These are phyloP conservation scores for Rhinoraja longicauda DNA, from an alignment of 2,797 vertebrate genomes.

Conservation along the genomic window DNA sequence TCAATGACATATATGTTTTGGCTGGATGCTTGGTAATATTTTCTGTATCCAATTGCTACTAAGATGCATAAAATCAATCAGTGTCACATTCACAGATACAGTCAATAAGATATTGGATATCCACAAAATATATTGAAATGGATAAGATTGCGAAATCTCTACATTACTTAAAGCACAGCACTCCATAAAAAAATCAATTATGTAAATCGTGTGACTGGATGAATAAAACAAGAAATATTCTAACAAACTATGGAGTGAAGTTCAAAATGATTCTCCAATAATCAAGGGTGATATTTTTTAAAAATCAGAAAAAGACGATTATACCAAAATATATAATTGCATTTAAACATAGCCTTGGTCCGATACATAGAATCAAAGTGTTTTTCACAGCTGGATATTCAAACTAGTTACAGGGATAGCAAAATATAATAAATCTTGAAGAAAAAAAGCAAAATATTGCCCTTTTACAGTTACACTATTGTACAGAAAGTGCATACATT, in stretches of 20 bases:
- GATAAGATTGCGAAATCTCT: too few relatives aligned
- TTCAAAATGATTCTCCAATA: neutral
- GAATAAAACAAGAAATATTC: too few relatives aligned
- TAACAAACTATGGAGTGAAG: too few relatives aligned
- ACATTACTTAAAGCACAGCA: too few relatives aligned
- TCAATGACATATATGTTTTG: neutral
- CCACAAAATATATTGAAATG: too few relatives aligned
- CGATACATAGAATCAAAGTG: neutral
- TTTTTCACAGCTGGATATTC: neutral
- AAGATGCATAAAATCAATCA: neutral
- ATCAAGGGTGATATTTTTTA: neutral
- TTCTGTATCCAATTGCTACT: neutral
- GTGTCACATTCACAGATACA: too few relatives aligned
- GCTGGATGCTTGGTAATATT: neutral
- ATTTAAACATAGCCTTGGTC: too few relatives aligned
- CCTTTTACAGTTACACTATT: neutral
- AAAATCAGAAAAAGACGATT: neutral
- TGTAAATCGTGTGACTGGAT: too few relatives aligned
- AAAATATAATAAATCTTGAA: neutral
- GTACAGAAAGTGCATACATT: neutral
- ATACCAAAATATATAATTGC: neutral
- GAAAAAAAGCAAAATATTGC: neutral
- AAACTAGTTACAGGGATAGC: too few relatives aligned
- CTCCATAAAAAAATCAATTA: too few relatives aligned
- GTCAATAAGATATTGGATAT: too few relatives aligned